Evolutionary conservation across 2,888 invertebrate species (phyloP).

Genomic region (Cantharis nigra): DNA sequence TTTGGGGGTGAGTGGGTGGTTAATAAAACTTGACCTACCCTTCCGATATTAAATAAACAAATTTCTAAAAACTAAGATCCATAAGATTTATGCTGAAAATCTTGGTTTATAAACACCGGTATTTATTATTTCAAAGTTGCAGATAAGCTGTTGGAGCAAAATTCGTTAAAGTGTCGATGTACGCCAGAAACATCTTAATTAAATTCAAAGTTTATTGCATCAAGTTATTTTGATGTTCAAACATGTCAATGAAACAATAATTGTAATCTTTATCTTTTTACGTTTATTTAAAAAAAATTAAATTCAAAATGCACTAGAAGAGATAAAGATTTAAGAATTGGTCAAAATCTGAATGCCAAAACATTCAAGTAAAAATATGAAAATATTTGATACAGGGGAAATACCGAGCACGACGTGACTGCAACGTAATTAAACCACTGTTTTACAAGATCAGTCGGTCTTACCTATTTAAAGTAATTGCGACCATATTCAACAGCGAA

Average conservation of each 20-base stretch:
- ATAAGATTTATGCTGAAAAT: not conserved
- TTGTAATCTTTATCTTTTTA: not conserved
- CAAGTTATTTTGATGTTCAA: not conserved
- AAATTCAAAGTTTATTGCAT: not conserved
- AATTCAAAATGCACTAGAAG: too few species aligned
- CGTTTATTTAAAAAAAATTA: too few species aligned
- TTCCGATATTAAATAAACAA: too few species aligned
- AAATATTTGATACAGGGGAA: not conserved
- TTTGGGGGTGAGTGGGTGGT: not conserved
- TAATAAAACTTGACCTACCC: not conserved
- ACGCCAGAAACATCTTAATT: not conserved
- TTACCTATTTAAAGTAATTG: conserved; percentile 86
- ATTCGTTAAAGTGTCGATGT: not conserved
- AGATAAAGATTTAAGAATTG: too few species aligned
- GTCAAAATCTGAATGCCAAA: too few species aligned
- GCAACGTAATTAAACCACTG: not conserved
- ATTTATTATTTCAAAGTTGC: not conserved
- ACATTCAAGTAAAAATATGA: too few species aligned
- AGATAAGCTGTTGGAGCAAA: not conserved
- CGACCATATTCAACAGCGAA: conserved; percentile 85
- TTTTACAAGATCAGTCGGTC: conserved; percentile 24
- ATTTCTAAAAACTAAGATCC: too few species aligned
- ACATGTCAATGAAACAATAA: not conserved
- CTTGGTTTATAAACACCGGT: not conserved
- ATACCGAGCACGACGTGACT: not conserved